phyloP scores from a whole-genome alignment of 2,888 invertebrate species.

The Campoletis raptor region DNA sequence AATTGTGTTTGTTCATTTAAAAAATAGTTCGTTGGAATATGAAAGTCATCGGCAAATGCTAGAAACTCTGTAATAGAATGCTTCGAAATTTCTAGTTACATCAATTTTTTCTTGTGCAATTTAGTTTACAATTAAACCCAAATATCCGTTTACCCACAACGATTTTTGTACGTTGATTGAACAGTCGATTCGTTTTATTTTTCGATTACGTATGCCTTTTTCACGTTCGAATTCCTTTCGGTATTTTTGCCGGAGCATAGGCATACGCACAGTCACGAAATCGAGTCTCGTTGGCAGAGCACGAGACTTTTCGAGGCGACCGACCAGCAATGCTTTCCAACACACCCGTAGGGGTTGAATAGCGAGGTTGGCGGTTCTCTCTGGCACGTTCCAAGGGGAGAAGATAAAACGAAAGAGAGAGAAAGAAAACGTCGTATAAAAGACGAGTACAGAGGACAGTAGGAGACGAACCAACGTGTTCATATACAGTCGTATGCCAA shows the following conservation, averaged over 20 bases:
- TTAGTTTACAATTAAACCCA: neutral
- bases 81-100: neutral
- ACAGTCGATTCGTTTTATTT: constrained; percentile 1
- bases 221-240: constrained; percentile 12
- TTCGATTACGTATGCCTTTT: constrained; percentile 3
- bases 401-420: constrained; percentile 51
- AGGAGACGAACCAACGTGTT: constrained; percentile 68
- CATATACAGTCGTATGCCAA: constrained; percentile 65
- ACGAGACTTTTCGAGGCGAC: constrained; percentile 55
- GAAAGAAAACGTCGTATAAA: constrained; percentile 54
- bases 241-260: neutral
- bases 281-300: constrained; percentile 55
- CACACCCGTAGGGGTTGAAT: constrained; percentile 46
- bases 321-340: constrained; percentile 58
- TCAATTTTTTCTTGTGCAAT: neutral
- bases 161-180: neutral
- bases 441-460: constrained; percentile 67
- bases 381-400: constrained; percentile 54
- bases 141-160: neutral
- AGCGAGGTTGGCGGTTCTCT: constrained; percentile 51
- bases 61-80: neutral
- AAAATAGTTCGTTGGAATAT: neutral
- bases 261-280: constrained; percentile 17
- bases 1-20: neutral
- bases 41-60: neutral